Conservation (phyloP, 2,888 invertebrate species). For the Noctua janthina region DNA sequence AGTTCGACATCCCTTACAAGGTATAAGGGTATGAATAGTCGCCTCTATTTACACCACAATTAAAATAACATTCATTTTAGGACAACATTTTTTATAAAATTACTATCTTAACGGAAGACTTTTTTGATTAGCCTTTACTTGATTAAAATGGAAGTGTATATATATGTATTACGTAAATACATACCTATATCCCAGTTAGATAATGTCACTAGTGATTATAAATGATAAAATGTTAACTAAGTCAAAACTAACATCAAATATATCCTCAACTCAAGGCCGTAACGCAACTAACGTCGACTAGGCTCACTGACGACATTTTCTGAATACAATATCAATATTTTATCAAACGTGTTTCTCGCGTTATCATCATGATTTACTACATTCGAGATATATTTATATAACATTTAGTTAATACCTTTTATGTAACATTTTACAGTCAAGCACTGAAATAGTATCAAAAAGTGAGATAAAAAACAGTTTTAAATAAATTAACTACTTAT, state of each 20-base stretch:
- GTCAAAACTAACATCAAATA: neutral
- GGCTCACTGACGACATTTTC: constrained; percentile 17
- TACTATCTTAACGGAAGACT: neutral
- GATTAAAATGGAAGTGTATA: constrained; percentile 16
- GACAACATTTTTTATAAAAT: neutral
- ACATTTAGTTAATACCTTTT: neutral
- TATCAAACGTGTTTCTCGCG: constrained; percentile 29
- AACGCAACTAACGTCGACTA: constrained; percentile 2
- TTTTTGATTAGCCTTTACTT: neutral
- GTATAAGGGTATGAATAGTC: neutral
- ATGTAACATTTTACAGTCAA: neutral
- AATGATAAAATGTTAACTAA: neutral
- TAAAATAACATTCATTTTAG: neutral
- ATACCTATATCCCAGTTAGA: constrained; percentile 21
- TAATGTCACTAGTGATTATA: constrained; percentile 11
- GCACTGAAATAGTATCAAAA: neutral
- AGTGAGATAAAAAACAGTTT: neutral
- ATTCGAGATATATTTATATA: constrained; percentile 5
- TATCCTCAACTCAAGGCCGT: constrained; percentile 6
- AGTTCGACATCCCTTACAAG: neutral
- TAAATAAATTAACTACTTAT: constrained; percentile 10
- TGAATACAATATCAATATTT: constrained; percentile 32
- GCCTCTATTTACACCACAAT: neutral
- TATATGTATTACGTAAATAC: neutral
- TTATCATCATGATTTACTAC: constrained; percentile 37